A percentile compares a stretch with the other conserved stretches of the same genome.
phyloP scores from a whole-genome alignment of 2,113 vertebrate species.

The Pterocles orientalis region DNA sequence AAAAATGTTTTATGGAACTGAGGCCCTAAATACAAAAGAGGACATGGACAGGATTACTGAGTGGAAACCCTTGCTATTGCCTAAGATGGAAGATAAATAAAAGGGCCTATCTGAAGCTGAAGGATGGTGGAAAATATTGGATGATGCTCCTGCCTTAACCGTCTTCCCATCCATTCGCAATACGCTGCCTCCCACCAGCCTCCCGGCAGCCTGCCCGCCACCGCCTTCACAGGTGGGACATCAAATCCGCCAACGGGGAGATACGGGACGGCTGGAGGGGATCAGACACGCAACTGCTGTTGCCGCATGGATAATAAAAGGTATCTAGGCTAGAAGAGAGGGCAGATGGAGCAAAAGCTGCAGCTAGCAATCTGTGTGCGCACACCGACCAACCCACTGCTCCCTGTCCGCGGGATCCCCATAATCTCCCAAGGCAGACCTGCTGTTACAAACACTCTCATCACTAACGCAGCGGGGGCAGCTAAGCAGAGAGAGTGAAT shows the following conservation, averaged over 20 bases:
- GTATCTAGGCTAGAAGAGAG: background rate
- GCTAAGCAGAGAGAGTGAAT: constrained; percentile 35
- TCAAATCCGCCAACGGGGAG: background rate
- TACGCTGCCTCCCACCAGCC: rapidly evolving
- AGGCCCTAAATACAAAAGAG: background rate
- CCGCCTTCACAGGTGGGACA: background rate
- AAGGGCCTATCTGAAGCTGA: background rate
- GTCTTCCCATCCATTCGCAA: background rate
- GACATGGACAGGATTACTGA: background rate
- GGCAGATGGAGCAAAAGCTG: constrained; percentile 52
- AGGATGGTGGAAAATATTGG: background rate
- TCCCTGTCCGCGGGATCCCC: constrained; percentile 52
- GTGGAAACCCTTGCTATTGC: background rate
- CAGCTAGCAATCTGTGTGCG: constrained; percentile 49
- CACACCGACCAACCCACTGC: constrained; percentile 23
- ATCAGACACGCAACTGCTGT: background rate
- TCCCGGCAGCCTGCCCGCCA: background rate
- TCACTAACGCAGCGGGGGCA: constrained; percentile 65
- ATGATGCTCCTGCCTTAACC: background rate
- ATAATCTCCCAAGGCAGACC: constrained; percentile 70
- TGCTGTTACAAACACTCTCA: constrained; percentile 72
- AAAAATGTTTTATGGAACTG: background rate
- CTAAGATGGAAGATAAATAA: background rate
- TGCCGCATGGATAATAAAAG: background rate
- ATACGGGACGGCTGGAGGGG: background rate